Evolutionary conservation across 2,113 vertebrate genomes (phyloP), one percentile per base, ranked within the genome.

Genomic region (Melanocharis versteri): DNA sequence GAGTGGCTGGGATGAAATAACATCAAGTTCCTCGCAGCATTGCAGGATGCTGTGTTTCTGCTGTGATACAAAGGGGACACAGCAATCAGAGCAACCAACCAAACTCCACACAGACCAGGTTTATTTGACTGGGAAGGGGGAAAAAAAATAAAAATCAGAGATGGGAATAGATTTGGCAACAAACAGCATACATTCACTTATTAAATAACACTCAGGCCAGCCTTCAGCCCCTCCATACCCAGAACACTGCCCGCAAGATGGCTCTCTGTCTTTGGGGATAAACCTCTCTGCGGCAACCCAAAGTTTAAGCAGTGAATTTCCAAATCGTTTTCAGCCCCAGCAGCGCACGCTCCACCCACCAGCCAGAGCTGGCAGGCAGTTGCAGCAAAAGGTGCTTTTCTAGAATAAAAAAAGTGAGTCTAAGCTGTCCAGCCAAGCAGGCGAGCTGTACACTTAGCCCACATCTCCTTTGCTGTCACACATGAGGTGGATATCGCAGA

Each of bases 1-100:
- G 92, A 97, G 78, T 75, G 62, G 50, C n/a, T 93, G 85, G 57
- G 91, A 97, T 80, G 80, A 97, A 98, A 97, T 90, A 91, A 94
- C 96, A 96, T 73, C 90, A 78, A 90, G 94, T 87, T 97, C 73
- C 96, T 96, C 19, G 0, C 91, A 93, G 93, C 84, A 48, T 80
- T 89, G 92, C 94, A 95, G 95, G 91, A 90, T 89, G 35, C 88
- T 47, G 68, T 48, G 54, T 70, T 96, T 93, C 94, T 96, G 31
- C 87, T 51, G 77, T 31, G 37, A 73, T 86, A 97, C 96, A 96
- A 95, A 86, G 78, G 62, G 37, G 35, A 92, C 80, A 89, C 95
- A 97, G 81, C 48, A 93, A 96, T 96, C 95, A 93, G 73, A 89
- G 94, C 87, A 94, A 65, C 60, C 72, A 91, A 94, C 79, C 94